Percentiles rank a stretch among this genome's conserved stretches.
phyloP scores from a whole-genome alignment of 2,797 vertebrate genomes.

The Gymnopithys bicolor region DNA sequence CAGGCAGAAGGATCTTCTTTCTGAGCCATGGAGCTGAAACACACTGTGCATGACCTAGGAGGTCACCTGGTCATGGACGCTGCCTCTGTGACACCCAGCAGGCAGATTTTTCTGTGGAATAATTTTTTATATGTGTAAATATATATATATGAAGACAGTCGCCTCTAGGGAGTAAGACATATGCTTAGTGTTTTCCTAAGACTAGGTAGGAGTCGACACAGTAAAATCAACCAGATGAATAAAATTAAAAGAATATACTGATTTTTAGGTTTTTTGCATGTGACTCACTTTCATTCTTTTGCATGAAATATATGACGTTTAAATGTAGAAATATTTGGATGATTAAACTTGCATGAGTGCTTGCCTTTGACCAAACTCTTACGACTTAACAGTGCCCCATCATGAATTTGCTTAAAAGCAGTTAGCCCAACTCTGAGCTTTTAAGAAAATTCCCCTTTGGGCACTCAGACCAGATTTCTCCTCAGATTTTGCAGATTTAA shows the following conservation, averaged over 20 bases:
- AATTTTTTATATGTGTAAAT: not conserved
- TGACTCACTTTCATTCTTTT: not conserved
- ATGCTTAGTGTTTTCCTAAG: not conserved
- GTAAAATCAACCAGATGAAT: not conserved
- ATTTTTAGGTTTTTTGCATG: not conserved
- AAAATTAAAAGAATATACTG: not conserved
- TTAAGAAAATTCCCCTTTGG: not conserved
- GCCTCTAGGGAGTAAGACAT: not conserved
- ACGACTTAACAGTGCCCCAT: not conserved
- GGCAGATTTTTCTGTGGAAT: not conserved
- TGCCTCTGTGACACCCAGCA: not conserved
- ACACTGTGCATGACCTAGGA: fast-evolving
- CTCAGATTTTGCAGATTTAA: not conserved
- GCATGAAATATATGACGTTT: not conserved
- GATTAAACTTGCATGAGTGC: not conserved
- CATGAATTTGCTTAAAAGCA: not conserved
- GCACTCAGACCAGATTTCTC: not conserved
- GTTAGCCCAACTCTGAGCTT: not conserved
- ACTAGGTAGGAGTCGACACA: not conserved
- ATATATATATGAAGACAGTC: not conserved
- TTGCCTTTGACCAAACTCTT: not conserved
- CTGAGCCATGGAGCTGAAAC: not conserved
- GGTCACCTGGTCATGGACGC: fast-evolving
- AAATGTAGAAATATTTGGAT: not conserved
- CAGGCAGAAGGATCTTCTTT: fast-evolving